Evolutionary conservation across 2,888 invertebrate species (phyloP), one percentile per base, ranked within the genome.

Genomic region (Brenthis ino): DNA sequence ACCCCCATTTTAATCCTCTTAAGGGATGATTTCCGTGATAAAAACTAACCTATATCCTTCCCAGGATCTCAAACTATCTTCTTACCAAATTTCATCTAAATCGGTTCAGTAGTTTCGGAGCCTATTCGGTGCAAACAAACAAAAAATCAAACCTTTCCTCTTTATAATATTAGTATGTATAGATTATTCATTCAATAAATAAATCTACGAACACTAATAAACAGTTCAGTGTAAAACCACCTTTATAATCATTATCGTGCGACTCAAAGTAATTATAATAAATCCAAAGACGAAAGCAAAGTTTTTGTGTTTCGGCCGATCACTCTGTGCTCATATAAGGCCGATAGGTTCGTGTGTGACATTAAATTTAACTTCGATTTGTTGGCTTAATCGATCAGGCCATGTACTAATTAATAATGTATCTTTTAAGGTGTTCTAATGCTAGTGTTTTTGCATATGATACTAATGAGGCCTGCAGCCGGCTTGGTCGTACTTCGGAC

Each of bases 181-280:
- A 20, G 20, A 43, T 43, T 43, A 28, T 28, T 8, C 8, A 11
- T 43, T 43, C 11, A 43, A 8, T 43, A 43, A 43, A 43, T 28
- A 43, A 43, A 11, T 43, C 37, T 43, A 43, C 37, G 11, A 11
- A 43, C 37, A 2, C 37, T 43, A 11, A 43, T 54, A 24, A 6
- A 13, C 11, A 47, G 1, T 13, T 14, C 24, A 58, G 24, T 72
- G 65, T 72, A 58, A 5, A 67, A 14, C 20, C 13, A 12, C 24
- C 66, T 57, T 70, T 64, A 68, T 16, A 67, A 67, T 72, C 69
- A 74, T 74, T 71, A 74, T 67, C 74, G 63, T 55, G 48, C 56
- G 67, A 57, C 55, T 58, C 73, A 58, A 63, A 74, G 78, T 75
- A 76, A 79, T 82, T 78, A 80, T 77, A 79, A 81, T 82, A 84